phyloP scores from a whole-genome alignment of 2,888 invertebrate species.

The Agrotis puta region DNA sequence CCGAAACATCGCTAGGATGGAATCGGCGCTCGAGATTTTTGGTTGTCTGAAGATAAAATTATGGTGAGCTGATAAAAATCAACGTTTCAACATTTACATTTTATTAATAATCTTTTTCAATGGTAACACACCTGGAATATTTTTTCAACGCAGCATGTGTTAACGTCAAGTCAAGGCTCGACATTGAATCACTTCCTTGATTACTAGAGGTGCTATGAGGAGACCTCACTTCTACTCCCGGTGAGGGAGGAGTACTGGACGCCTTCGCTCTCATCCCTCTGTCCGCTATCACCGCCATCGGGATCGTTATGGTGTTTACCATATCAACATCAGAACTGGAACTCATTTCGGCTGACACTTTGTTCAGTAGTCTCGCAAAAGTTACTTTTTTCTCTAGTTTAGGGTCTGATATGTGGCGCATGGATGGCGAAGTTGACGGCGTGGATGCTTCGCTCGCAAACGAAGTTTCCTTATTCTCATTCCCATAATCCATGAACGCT shows the following conservation, averaged over 20 bases:
- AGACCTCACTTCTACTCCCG: conserved; percentile 91
- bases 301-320: conserved; percentile 88
- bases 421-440: conserved; percentile 90
- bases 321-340: conserved; percentile 93
- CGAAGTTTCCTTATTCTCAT: conserved; percentile 91
- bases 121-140: conserved; percentile 82
- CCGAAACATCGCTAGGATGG: conserved; percentile 94
- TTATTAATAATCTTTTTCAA: background rate
- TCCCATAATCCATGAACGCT: conserved; percentile 86
- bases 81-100: background rate
- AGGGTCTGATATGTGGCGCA: conserved; percentile 92
- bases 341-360: conserved; percentile 95
- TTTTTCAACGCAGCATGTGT: conserved; percentile 91
- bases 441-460: conserved; percentile 90
- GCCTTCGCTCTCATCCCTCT: conserved; percentile 84
- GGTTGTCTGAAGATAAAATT: conserved; percentile 82
- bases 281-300: conserved; percentile 86
- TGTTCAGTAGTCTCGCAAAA: conserved; percentile 94
- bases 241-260: conserved; percentile 92
- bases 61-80: background rate
- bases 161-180: conserved; percentile 93
- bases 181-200: conserved; percentile 95
- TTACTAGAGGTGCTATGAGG: conserved; percentile 94
- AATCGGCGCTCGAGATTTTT: conserved; percentile 95
- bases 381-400: conserved; percentile 95